phyloP scores from a whole-genome alignment of 2,113 vertebrate species.

The Phyllostomus hastatus region DNA sequence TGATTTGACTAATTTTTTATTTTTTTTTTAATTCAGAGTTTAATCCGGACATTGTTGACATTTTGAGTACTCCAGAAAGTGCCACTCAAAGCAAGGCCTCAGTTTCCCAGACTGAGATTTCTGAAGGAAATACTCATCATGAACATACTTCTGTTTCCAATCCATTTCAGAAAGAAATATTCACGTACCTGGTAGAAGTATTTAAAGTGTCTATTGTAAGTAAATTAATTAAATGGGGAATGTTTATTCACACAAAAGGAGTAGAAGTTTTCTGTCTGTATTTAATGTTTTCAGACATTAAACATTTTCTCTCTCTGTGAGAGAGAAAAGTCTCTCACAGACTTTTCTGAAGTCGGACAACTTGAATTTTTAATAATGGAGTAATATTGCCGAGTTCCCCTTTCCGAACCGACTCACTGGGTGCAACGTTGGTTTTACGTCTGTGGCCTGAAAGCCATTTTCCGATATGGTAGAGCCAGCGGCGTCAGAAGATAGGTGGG shows the following conservation, averaged over 20 bases:
- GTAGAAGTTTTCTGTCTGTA: not conserved
- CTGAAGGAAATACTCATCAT: constrained; percentile 82
- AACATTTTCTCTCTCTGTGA: too few relatives aligned
- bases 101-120: constrained; percentile 80
- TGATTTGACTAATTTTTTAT: constrained; percentile 53
- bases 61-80: constrained; percentile 90
- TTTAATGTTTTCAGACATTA: not conserved
- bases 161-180: constrained; percentile 92
- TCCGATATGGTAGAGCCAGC: not conserved
- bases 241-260: not conserved
- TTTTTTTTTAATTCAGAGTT: constrained; percentile 79
- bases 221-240: constrained; percentile 50
- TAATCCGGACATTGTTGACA: constrained; percentile 88
- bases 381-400: not conserved
- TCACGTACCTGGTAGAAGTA: constrained; percentile 92
- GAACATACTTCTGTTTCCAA: constrained; percentile 83
- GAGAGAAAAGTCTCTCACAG: not conserved
- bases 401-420: not conserved
- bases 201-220: constrained; percentile 91
- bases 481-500: not conserved
- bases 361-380: not conserved
- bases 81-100: constrained; percentile 81
- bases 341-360: not conserved
- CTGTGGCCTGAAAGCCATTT: not conserved
- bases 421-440: not conserved